Conservation (phyloP, 2,113 vertebrate genomes). For the Anoura caudifer region DNA sequence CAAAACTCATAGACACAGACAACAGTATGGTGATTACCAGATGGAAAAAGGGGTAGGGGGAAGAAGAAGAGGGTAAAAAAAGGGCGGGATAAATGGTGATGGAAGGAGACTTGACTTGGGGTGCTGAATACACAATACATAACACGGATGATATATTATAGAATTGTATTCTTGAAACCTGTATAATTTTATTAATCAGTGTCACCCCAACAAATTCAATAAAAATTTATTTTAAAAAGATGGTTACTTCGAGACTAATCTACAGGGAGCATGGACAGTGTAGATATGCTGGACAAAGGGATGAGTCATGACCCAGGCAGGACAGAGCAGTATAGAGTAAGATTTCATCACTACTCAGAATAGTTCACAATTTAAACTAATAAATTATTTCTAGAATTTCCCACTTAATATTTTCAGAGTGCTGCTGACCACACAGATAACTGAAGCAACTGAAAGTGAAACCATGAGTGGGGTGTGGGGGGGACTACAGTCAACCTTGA, state of each 20-base stretch:
- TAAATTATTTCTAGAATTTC: background rate
- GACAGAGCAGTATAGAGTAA: too few relatives aligned
- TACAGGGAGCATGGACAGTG: background rate
- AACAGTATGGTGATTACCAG: background rate
- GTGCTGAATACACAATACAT: background rate
- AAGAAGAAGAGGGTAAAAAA: background rate
- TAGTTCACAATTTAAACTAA: background rate
- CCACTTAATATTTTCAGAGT: background rate
- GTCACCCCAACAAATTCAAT: background rate
- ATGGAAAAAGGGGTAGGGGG: background rate
- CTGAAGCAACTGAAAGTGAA: background rate
- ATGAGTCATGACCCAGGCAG: background rate
- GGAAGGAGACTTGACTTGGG: background rate
- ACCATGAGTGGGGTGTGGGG: too few relatives aligned
- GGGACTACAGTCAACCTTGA: background rate
- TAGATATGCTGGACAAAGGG: background rate
- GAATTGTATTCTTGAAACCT: background rate
- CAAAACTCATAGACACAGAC: background rate
- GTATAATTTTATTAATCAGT: background rate
- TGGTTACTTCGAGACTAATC: background rate
- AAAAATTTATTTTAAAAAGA: background rate
- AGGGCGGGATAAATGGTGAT: background rate
- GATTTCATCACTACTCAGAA: background rate
- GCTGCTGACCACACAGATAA: background rate
- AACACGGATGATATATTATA: background rate